These are phyloP conservation scores for Cassiopea andromeda DNA, from an alignment of 30 jellyfish, hydroid and myxozoan species.

Conservation along the genomic window DNA sequence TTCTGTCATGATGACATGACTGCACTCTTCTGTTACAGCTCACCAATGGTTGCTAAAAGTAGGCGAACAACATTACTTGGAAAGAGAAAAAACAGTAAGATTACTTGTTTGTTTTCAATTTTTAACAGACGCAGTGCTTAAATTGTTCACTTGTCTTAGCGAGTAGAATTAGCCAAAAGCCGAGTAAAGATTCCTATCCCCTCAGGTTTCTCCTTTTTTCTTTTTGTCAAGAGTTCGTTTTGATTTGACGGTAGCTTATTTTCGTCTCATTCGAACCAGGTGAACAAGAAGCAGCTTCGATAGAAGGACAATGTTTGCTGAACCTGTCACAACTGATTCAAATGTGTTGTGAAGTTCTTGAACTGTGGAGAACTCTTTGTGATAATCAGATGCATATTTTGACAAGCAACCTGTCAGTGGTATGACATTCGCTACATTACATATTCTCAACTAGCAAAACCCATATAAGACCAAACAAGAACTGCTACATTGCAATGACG, in stretches of 20 bases:
- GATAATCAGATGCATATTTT: constrained; percentile 75
- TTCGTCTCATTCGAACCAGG: constrained; percentile 20
- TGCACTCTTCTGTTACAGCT: neutral
- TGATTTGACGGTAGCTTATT: neutral
- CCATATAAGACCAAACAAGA: too few species aligned
- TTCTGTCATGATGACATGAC: neutral
- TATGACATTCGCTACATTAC: neutral
- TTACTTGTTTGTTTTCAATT: neutral
- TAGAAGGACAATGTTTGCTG: constrained; percentile 61
- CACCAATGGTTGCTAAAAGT: neutral
- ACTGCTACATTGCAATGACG: too few species aligned
- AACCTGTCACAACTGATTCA: constrained; percentile 63
- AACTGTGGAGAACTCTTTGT: constrained; percentile 88
- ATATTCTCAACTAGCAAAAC: too few species aligned
- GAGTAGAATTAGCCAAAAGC: too few species aligned
- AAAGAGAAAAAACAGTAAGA: neutral
- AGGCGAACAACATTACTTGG: neutral
- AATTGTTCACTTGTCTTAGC: too few species aligned
- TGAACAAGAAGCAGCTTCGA: constrained; percentile 70
- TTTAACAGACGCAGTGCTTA: too few species aligned
- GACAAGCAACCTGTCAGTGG: constrained; percentile 60
- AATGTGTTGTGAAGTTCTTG: constrained; percentile 82
- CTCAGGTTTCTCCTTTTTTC: too few species aligned
- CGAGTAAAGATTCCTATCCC: too few species aligned
- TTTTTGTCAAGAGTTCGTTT: too few species aligned